Base-by-base conservation (phyloP, 2,888 invertebrate genomes). In the Eristalinus sepulchralis region DNA sequence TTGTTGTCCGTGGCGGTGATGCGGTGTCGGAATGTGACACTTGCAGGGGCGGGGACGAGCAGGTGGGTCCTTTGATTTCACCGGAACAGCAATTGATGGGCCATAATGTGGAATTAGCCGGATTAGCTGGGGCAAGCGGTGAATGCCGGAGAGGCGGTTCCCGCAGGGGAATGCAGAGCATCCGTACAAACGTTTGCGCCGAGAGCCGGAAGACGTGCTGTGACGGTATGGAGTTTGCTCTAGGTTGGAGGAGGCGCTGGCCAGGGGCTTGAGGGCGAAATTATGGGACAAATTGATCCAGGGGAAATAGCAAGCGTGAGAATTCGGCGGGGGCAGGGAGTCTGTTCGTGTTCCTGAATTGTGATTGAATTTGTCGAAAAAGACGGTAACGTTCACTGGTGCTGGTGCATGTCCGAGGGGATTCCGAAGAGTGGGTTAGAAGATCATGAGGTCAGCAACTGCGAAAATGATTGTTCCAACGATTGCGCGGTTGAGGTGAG, bases 81-180 rank as follows among this genome's bases (percentile, higher is more conserved):
- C 68, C 68, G 77, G 70, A 77, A 77, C 68, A 34, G 27, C 17
- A n/a, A 17, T 36, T 9, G 47, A n/a, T 62, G 62, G 62, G n/a
- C 71, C 8, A 22, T n/a, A 10, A 53, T 55, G 20, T 60, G 47
- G 67, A 76, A 60, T 76, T 67, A 67, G 47, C 8, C 47, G 47
- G 17, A 10, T 47, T 20, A 59, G 24, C 66, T 36, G n/a, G 39
- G n/a, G 39, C 39, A 10, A 34, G 9, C 34, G 9, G 9, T 34
- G 34, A 34, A 34, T 34, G 9, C 9, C 9, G 34, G 4, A 10
- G 34, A 34, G 34, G 34, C 34, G 10, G 34, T 34, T 34, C 6
- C 39, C 4, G 2, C 39, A 39, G 4, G 1, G 1, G 17, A 17
- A 8, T 5, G 47, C 17, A 10, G 34, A 8, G 34, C 34, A 34